Evolutionary conservation across 2,797 vertebrate genomes (phyloP).

Genomic region (Lutjanus argentimaculatus): DNA sequence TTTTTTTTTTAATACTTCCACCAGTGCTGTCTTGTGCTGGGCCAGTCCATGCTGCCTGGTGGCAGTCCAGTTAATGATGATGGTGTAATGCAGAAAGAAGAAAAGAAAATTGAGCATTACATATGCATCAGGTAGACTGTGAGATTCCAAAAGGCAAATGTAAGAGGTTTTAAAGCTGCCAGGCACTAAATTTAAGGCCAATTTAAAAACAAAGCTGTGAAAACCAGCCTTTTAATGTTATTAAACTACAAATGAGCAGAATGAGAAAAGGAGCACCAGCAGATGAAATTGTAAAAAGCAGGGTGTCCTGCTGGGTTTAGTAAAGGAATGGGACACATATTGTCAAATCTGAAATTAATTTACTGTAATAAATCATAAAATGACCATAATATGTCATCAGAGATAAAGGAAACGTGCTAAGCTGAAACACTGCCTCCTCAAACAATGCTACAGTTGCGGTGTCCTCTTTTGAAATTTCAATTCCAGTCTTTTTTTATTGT

Average conservation of each 20-base stretch:
- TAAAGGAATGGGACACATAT: neutral
- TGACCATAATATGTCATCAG: no score
- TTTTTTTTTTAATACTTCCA: constrained; percentile 7
- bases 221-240: constrained; percentile 3
- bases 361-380: no score
- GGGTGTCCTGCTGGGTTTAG: neutral
- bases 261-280: constrained; percentile 1
- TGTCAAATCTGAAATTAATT: neutral
- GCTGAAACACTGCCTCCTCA: no score
- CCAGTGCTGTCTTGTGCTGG: constrained; percentile 33
- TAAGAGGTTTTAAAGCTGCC: constrained; percentile 4
- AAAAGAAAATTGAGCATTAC: constrained; percentile 14
- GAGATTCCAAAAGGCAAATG: constrained; percentile 2
- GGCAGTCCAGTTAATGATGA: constrained; percentile 12
- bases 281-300: neutral
- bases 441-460: no score
- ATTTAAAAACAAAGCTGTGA: constrained; percentile 27
- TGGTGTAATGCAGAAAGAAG: neutral
- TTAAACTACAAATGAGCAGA: constrained; percentile 7
- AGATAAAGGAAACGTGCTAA: no score
- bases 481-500: no score
- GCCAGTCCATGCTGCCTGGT: constrained; percentile 21
- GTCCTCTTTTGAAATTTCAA: no score
- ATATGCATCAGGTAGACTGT: constrained; percentile 19
- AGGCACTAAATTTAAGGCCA: constrained; percentile 8